Base-by-base conservation (phyloP, 1,140 invertebrate species). In the Doryteuthis pealeii region DNA sequence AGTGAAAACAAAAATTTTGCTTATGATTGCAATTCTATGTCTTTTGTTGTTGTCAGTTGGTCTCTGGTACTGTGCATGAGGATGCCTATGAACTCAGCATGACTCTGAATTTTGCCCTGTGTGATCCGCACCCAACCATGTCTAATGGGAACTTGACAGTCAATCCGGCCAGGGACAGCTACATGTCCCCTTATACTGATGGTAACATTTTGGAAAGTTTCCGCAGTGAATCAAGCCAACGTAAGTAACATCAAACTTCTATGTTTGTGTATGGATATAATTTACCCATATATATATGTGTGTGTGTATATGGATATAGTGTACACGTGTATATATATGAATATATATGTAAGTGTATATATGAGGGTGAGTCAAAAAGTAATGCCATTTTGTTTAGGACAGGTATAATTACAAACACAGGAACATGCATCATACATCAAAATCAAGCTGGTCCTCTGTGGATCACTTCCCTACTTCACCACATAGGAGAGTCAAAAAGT, bases 71-170 rank as follows among this genome's bases (percentile, higher is more conserved):
- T 40, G 82, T 88, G 67, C 79, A 87, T 71, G 85, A 88, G 76
- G 86, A 88, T 80, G 84, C 85, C n/a, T 86, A 85, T 81, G 84
- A 87, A 72, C 31, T 88, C 26, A 86, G 80, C 77, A 58, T 87
- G 71, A 86, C 84, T 10, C 74, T 86, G 74, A 88, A 84, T 12
- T 87, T 87, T 85, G 85, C 86, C n/a, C 77, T 88, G 30, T 73
- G 85, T 31, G 5, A 62, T 5, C 1, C 18, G 54, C 18, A 62
- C 18, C 6, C 54, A 6, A 62, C 18, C 54, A 22, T 62, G 22
- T 5, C 54, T 0, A 62, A 62, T 62, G 54, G 54, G 5, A 22
- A 62, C 54, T 40, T 40, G 35, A 62, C 18, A 15, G 22, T 28
- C 18, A n/a, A 5, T 1, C 54, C 22, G 18, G 18, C 10, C 6